phyloP scores from a whole-genome alignment of 2,797 vertebrate genomes.

The Furcifer pardalis region DNA sequence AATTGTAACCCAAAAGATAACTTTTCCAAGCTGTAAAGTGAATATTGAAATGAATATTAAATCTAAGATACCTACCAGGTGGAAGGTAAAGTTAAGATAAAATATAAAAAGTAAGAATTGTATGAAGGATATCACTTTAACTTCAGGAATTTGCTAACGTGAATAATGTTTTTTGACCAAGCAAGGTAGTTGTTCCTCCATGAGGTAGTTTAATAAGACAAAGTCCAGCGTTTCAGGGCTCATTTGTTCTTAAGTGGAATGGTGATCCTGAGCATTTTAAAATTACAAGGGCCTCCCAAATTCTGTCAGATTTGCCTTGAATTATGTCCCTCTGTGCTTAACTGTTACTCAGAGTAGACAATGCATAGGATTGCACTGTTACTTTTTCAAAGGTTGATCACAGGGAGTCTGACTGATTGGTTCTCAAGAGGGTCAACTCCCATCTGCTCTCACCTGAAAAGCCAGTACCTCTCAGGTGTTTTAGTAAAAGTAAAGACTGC shows the following conservation, averaged over 20 bases:
- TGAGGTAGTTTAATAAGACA: not conserved
- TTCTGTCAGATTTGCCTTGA: too few species aligned
- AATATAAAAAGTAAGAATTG: constrained; percentile 34
- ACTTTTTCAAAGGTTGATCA: not conserved
- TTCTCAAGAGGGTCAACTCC: not conserved
- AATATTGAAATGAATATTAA: too few species aligned
- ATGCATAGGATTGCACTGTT: not conserved
- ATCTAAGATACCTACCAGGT: not conserved
- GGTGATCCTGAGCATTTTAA: not conserved
- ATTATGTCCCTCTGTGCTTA: too few species aligned
- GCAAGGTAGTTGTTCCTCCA: not conserved
- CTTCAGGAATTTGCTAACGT: not conserved
- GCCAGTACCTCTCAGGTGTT: not conserved
- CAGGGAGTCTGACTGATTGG: not conserved
- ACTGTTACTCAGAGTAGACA: not conserved
- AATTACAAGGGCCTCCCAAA: not conserved
- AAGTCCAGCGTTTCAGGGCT: not conserved
- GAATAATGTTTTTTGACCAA: not conserved
- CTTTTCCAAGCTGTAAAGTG: too few species aligned
- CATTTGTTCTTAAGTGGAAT: not conserved
- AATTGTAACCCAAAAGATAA: too few species aligned
- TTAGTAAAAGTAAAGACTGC: too few species aligned
- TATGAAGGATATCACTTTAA: not conserved
- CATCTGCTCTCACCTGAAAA: not conserved
- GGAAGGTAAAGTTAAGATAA: constrained; percentile 31